Percentiles rank a stretch among this genome's conserved stretches.
phyloP scores from a whole-genome alignment of 2,113 vertebrate species.

The Cygnus buccinator region DNA sequence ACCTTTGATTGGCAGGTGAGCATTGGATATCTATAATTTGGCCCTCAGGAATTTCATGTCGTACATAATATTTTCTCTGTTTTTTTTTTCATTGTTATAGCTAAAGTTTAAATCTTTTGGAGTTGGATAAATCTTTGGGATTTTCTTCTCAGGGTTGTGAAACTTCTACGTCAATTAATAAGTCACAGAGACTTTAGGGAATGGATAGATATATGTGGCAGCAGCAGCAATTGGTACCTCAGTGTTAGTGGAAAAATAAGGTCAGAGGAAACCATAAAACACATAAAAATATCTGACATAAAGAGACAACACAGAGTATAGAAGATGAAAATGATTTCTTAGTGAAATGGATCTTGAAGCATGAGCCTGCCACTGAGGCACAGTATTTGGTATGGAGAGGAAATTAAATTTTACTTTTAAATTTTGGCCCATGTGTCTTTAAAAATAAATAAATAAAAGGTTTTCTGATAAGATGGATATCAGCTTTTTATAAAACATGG shows the following conservation, averaged over 20 bases:
- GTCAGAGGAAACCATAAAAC: background rate
- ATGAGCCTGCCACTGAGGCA: background rate
- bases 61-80: background rate
- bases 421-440: constrained; percentile 37
- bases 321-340: constrained; percentile 36
- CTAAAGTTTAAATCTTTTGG: background rate
- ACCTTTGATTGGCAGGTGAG: background rate
- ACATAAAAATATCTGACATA: constrained; percentile 16
- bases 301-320: background rate
- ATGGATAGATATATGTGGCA: background rate
- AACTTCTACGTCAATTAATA: background rate
- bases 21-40: background rate
- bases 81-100: background rate
- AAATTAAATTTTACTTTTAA: constrained; percentile 78
- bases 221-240: background rate
- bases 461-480: constrained; percentile 27
- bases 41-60: background rate
- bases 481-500: constrained; percentile 23
- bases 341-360: constrained; percentile 43
- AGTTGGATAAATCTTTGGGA: background rate
- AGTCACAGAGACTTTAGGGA: background rate
- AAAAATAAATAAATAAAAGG: background rate
- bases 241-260: background rate
- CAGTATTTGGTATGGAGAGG: background rate
- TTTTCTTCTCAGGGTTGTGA: background rate